Percentiles rank a stretch among this genome's conserved stretches.
Conservation (phyloP, 2,113 vertebrate genomes). For the Origma solitaria region DNA sequence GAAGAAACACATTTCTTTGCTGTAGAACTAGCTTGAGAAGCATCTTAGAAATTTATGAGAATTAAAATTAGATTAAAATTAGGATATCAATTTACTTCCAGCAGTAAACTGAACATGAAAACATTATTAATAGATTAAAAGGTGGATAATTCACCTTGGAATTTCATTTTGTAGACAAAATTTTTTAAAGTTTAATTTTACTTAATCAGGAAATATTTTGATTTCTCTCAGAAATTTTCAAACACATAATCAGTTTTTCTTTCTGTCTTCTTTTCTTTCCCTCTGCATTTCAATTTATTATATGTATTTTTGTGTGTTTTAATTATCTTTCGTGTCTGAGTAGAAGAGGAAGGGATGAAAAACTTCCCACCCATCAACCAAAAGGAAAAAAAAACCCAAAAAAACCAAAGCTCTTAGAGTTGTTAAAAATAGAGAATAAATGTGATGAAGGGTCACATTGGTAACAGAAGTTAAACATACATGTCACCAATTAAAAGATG, state of each 20-base stretch:
- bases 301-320: not conserved
- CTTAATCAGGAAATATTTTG: not conserved
- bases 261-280: not conserved
- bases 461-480: not conserved
- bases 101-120: not conserved
- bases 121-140: not conserved
- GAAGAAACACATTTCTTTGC: not conserved
- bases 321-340: not conserved
- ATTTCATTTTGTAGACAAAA: not conserved
- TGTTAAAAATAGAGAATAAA: not conserved
- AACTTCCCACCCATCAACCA: fast-evolving
- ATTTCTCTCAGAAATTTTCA: not conserved
- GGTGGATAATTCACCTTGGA: not conserved
- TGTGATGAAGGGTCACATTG: not conserved
- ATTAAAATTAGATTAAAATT: not conserved
- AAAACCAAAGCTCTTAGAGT: not conserved
- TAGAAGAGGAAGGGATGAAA: not conserved
- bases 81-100: not conserved
- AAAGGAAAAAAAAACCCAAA: not conserved
- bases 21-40: not conserved
- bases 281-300: not conserved
- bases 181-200: not conserved
- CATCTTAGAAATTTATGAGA: not conserved
- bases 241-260: not conserved
- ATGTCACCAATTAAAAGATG: not conserved